Conservation (phyloP, 2,113 vertebrate species). For the Eubucco bourcierii region DNA sequence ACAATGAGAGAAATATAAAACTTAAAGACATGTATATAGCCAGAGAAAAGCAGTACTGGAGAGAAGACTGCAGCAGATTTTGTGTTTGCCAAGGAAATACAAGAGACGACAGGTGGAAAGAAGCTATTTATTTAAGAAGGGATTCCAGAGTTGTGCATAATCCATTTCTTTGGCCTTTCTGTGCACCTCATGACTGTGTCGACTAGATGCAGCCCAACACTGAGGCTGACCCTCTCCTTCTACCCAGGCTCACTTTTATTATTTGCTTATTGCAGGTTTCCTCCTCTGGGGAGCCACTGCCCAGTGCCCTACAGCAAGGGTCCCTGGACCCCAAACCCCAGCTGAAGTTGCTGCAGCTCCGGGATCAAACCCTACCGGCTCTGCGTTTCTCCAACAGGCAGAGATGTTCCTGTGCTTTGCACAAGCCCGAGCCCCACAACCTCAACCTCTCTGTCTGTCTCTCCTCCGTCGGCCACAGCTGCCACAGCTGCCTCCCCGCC, state of each 20-base stretch:
- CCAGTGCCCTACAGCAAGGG: background rate
- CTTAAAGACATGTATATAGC: fast-evolving
- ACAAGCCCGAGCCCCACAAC: background rate
- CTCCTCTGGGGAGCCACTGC: background rate
- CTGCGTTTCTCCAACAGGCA: fast-evolving
- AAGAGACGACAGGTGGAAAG: background rate
- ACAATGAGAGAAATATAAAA: background rate
- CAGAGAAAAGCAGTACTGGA: background rate
- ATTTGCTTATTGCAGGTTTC: no score
- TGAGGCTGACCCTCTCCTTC: background rate
- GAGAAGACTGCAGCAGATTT: background rate
- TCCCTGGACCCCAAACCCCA: background rate
- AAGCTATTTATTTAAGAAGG: background rate
- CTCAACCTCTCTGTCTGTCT: no score
- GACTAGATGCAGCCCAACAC: background rate
- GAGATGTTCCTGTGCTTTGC: fast-evolving
- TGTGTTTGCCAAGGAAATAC: background rate
- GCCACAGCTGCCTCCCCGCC: background rate
- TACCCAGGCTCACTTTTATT: fast-evolving
- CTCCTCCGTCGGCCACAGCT: background rate
- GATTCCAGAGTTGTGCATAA: background rate
- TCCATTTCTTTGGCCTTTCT: background rate
- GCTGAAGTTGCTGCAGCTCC: background rate
- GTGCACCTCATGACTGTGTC: background rate
- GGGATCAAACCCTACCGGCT: fast-evolving